These are phyloP conservation scores for Cirrhinus mrigala DNA, from an alignment of 2,797 vertebrate genomes.

Conservation along the genomic window DNA sequence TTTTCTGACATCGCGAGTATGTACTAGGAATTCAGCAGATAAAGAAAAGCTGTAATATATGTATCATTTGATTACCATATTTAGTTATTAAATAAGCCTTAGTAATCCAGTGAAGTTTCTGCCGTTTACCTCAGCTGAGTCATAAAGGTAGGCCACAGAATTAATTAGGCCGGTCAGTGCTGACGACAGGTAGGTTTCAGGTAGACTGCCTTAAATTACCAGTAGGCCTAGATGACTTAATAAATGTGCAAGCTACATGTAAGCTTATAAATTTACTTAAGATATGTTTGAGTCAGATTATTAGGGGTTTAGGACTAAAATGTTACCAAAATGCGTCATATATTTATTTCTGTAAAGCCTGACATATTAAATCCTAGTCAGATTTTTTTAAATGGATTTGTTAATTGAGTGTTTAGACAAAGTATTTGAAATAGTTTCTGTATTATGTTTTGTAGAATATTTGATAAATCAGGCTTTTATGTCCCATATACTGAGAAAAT, in stretches of 20 bases:
- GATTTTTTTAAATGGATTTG: not conserved
- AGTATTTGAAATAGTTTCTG: not conserved
- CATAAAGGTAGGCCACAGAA: slow-evolving; percentile 51
- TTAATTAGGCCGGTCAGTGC: slow-evolving; percentile 2
- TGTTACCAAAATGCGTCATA: not conserved
- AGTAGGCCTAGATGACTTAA: not conserved
- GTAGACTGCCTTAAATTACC: slow-evolving; percentile 29
- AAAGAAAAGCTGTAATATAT: not conserved
- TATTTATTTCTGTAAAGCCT: not conserved
- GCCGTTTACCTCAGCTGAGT: slow-evolving; percentile 40
- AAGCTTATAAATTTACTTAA: not conserved
- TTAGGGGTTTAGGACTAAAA: not conserved
- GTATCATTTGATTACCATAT: not conserved
- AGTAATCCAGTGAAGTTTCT: not conserved
- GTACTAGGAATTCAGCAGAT: slow-evolving; percentile 1
- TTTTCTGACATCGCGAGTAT: not conserved
- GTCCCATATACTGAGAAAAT: not conserved
- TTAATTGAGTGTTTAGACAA: not conserved
- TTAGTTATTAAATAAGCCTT: not conserved
- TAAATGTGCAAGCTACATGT: not conserved
- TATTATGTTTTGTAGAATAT: not conserved
- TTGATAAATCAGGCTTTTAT: not conserved
- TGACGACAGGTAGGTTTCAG: slow-evolving; percentile 37
- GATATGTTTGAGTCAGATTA: not conserved
- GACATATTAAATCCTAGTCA: not conserved